Base-by-base conservation (phyloP, 2,797 vertebrate species). In the Uromys caudimaculatus region DNA sequence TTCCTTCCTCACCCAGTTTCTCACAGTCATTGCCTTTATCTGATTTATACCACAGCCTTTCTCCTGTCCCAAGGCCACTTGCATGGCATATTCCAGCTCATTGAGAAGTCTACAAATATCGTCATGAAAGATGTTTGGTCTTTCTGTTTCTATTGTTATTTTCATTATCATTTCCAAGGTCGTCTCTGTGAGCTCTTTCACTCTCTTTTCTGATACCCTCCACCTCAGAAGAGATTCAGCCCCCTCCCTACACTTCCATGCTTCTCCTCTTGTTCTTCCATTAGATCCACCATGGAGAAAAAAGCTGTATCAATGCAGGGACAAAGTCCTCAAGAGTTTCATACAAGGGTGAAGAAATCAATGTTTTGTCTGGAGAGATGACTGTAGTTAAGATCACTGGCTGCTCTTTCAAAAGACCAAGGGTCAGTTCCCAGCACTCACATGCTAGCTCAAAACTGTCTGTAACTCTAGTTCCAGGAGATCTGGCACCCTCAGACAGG, bases 241-340 rank as follows among this genome's bases (percentile, higher is more conserved):
- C 14, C 9, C 8, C 0, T 79, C 6, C 3, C 21, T 44, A 9
- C 19, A 13, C n/a, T 14, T 41, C n/a, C 52, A 1, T 54, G 4
- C 0, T 16, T 27, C 23, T 52, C 6, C 2, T 29, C 13, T 56
- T 0, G 3, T 41, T 52, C 3, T 2, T 62, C 8, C 13, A 23
- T 3, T 44, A 73, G n/a, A 86, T 78, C 4, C 41, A 56, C 9
- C 9, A 82, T 64, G 2, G 12, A 27, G 29, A 3, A 76, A 4
- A 10, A 38, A 0, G 1, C 23, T 75, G 4, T 56, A 32, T 41
- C 12, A 50, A 10, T 77, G 21, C 17, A 41, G 35, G 11, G 41
- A 27, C 16, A 13, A 13, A 35, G 23, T 16, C 11, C 5, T n/a
- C 1, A 38, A 6, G 14, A 52, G 4, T 92, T 93, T 83, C 69